Conservation (phyloP, 2,797 vertebrate species). For the Balearica regulorum region DNA sequence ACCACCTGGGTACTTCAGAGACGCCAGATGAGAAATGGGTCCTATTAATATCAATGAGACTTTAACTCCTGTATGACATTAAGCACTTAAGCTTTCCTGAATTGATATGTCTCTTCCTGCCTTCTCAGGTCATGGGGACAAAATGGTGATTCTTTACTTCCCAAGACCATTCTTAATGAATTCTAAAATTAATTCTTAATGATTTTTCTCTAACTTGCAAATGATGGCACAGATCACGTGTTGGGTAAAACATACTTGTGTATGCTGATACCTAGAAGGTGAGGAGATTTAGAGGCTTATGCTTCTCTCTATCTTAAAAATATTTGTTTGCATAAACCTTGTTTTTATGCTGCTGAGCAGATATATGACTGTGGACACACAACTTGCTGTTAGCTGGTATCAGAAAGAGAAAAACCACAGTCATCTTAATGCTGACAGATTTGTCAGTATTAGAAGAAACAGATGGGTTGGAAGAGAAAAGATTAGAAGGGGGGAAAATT, state of each 20-base stretch:
- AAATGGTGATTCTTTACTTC: neutral
- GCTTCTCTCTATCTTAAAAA: neutral
- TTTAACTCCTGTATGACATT: neutral
- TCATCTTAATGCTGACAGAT: neutral
- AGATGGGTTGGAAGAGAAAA: neutral
- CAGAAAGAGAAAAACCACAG: neutral
- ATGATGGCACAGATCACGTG: neutral
- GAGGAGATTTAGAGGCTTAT: neutral
- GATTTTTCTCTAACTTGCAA: neutral
- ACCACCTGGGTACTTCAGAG: neutral
- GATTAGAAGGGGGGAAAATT: neutral
- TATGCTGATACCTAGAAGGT: neutral
- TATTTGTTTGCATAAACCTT: neutral
- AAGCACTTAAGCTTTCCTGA: neutral
- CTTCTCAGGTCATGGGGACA: neutral
- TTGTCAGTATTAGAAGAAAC: slow-evolving; percentile 26
- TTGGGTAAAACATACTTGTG: neutral
- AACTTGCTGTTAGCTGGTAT: neutral
- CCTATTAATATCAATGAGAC: neutral
- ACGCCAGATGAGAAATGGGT: neutral
- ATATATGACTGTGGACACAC: neutral
- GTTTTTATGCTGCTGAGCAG: neutral
- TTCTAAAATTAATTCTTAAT: neutral
- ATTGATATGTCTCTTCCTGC: neutral
- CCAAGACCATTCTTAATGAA: neutral